Percentiles rank a stretch among this genome's conserved stretches.
These are phyloP conservation scores for Carassius auratus DNA, from an alignment of 2,113 vertebrate genomes.

Conservation along the genomic window DNA sequence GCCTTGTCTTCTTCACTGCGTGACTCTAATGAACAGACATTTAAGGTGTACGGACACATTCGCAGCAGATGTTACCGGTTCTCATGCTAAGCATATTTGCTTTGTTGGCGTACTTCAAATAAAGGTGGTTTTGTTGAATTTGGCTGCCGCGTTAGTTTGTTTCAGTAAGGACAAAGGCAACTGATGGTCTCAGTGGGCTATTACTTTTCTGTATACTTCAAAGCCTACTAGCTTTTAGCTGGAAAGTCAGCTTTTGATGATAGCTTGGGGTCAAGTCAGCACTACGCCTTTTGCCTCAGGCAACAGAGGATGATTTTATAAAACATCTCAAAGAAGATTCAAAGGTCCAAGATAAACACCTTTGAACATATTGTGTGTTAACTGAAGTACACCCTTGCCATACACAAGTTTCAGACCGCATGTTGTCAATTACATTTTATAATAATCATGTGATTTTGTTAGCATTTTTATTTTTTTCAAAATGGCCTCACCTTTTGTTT, in stretches of 20 bases:
- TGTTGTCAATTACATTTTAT: neutral
- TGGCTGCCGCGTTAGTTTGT: constrained; percentile 38
- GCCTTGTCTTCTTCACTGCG: neutral
- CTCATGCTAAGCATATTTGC: neutral
- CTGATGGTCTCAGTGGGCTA: neutral
- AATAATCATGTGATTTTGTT: neutral
- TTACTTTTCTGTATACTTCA: constrained; percentile 21
- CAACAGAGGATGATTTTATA: constrained; percentile 9
- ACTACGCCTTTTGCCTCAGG: neutral
- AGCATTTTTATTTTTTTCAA: neutral
- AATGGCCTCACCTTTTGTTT: neutral
- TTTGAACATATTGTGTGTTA: neutral
- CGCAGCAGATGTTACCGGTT: neutral
- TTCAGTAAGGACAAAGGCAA: constrained; percentile 28
- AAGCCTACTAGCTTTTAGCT: constrained; percentile 26
- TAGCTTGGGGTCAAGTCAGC: constrained; percentile 28
- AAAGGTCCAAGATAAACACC: constrained; percentile 25
- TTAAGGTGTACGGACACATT: neutral
- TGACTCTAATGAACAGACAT: neutral
- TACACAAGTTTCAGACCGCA: neutral
- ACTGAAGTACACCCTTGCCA: neutral
- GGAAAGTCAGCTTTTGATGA: constrained; percentile 9
- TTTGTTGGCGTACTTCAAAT: constrained; percentile 26
- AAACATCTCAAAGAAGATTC: neutral
- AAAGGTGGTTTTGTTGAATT: constrained; percentile 44